These are phyloP conservation scores for Mallotus villosus DNA, from an alignment of 2,797 vertebrate genomes.

Conservation along the genomic window DNA sequence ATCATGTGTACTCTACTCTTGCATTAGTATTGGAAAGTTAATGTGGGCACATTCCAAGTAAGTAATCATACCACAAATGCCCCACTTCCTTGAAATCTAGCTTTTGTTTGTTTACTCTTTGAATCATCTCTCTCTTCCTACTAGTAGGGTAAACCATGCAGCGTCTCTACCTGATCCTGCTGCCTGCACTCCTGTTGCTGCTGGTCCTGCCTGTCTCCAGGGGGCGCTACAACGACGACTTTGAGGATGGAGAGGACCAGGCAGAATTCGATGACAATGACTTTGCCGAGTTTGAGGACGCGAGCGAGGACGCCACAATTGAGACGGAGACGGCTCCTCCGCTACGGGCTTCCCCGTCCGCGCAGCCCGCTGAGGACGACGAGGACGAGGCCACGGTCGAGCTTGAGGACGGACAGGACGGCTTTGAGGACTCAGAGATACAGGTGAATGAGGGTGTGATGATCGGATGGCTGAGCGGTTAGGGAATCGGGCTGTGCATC, in stretches of 20 bases:
- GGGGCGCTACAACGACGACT: constrained; percentile 89
- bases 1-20: not conserved
- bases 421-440: constrained; percentile 87
- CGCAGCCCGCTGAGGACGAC: constrained; percentile 70
- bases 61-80: too few relatives aligned
- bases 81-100: not conserved
- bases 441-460: constrained; percentile 70
- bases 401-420: constrained; percentile 91
- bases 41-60: too few relatives aligned
- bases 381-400: constrained; percentile 95
- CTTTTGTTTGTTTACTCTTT: constrained; percentile 19
- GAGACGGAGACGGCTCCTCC: constrained; percentile 74
- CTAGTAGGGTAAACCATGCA: constrained; percentile 63
- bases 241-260: constrained; percentile 93
- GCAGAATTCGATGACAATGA: constrained; percentile 97
- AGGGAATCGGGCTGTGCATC: too few relatives aligned
- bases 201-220: constrained; percentile 70
- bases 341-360: constrained; percentile 66
- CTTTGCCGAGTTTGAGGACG: constrained; percentile 97
- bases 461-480: not conserved
- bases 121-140: constrained; percentile 1
- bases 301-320: constrained; percentile 78
- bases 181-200: constrained; percentile 68
- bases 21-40: not conserved
- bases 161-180: constrained; percentile 53